Evolutionary conservation across 2,797 vertebrate genomes (phyloP).

Genomic region (Molossus molossus): DNA sequence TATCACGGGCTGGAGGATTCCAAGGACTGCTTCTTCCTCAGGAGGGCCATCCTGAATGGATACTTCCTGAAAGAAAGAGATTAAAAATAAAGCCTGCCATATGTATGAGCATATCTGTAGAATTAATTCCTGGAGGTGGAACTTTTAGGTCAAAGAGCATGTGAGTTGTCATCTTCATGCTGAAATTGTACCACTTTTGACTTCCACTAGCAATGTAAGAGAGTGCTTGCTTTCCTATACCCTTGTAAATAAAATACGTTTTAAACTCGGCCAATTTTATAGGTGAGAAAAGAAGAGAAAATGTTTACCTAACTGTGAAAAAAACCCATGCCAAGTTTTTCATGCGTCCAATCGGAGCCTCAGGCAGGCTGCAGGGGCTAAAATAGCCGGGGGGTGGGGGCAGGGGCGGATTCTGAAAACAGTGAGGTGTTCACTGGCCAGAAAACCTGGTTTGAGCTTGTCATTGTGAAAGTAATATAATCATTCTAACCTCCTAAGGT

Average conservation of each 20-base stretch:
- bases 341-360: neutral
- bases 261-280: neutral
- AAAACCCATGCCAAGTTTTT: neutral
- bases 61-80: neutral
- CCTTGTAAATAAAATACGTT: conserved; percentile 48
- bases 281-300: conserved; percentile 29
- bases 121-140: neutral
- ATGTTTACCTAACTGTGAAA: neutral
- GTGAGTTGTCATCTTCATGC: neutral
- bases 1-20: neutral
- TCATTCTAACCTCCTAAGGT: neutral
- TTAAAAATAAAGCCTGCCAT: neutral
- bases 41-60: neutral
- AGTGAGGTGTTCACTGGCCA: neutral
- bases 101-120: neutral
- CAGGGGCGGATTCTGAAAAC: conserved; percentile 34
- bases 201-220: neutral
- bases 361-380: neutral
- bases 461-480: conserved; percentile 7
- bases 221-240: neutral
- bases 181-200: neutral
- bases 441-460: neutral
- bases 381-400: neutral
- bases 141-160: conserved; percentile 12
- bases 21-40: neutral